Conservation (phyloP, 2,888 invertebrate species). For the Hyppa rectilinea region DNA sequence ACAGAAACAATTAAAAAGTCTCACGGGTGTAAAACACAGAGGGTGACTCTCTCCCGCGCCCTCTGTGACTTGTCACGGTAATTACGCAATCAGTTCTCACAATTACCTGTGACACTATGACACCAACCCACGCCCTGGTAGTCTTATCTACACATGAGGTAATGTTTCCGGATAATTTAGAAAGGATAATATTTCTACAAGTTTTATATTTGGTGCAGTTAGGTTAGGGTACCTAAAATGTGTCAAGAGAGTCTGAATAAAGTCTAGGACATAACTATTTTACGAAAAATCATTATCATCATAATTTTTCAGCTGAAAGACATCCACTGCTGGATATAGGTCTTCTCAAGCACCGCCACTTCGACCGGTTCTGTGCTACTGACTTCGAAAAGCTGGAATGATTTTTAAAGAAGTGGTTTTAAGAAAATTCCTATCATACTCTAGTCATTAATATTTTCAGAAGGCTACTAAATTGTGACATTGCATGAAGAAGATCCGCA, state of each 20-base stretch:
- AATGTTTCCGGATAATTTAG: conserved; percentile 39
- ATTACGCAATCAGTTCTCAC: conserved; percentile 90
- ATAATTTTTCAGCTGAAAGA: no score
- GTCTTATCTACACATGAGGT: conserved; percentile 54
- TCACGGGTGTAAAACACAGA: conserved; percentile 85
- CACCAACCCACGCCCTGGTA: conserved; percentile 57
- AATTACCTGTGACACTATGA: conserved; percentile 81
- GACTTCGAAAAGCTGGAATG: no score
- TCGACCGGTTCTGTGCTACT: no score
- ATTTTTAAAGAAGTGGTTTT: no score
- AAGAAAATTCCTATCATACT: no score
- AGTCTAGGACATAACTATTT: background rate
- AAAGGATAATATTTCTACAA: background rate
- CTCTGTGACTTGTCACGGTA: conserved; percentile 86
- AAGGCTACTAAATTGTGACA: background rate
- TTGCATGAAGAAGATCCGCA: no score
- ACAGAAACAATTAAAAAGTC: conserved; percentile 85
- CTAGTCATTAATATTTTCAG: background rate
- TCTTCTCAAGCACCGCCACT: no score
- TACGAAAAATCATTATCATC: background rate
- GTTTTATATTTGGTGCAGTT: background rate
- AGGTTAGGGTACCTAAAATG: background rate
- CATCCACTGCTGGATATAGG: no score
- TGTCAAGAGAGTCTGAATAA: background rate
- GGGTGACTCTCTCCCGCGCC: conserved; percentile 86